Evolutionary conservation across 2,888 invertebrate species (phyloP).

Genomic region (Andrena bicolor): DNA sequence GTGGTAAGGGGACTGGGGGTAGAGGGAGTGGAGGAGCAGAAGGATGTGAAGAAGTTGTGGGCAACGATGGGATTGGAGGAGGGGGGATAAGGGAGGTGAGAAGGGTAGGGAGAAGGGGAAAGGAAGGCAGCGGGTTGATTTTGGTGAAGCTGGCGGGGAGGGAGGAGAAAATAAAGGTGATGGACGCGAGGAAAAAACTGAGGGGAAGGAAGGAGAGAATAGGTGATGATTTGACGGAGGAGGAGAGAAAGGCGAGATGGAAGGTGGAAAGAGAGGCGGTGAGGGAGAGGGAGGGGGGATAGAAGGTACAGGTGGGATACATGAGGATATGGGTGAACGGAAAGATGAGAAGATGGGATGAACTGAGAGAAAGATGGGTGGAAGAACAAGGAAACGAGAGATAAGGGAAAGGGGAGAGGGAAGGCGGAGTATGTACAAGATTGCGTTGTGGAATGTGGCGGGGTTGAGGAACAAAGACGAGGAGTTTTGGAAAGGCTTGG

Average conservation of each 20-base stretch:
- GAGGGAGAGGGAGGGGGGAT: background rate
- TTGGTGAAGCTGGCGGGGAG: background rate
- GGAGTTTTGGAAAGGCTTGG: too few relatives aligned
- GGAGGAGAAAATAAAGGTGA: background rate
- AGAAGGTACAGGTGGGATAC: too few relatives aligned
- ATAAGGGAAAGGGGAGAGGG: background rate
- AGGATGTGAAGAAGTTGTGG: background rate
- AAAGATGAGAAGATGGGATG: slow-evolving; percentile 2
- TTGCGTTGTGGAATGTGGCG: background rate
- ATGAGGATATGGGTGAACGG: background rate
- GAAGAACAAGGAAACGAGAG: background rate
- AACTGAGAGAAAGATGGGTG: background rate
- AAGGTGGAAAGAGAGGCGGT: background rate
- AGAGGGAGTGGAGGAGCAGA: background rate
- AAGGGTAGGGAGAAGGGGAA: background rate
- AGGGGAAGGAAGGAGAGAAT: background rate
- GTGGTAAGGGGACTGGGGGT: background rate
- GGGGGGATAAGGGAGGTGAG: background rate
- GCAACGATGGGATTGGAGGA: background rate
- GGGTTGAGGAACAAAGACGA: background rate
- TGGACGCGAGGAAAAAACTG: background rate
- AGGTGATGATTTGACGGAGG: background rate
- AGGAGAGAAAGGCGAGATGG: background rate
- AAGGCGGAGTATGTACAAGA: background rate
- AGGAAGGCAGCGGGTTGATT: background rate